These are phyloP conservation scores for Trinectes maculatus DNA, from an alignment of 2,113 vertebrate species.

Conservation along the genomic window DNA sequence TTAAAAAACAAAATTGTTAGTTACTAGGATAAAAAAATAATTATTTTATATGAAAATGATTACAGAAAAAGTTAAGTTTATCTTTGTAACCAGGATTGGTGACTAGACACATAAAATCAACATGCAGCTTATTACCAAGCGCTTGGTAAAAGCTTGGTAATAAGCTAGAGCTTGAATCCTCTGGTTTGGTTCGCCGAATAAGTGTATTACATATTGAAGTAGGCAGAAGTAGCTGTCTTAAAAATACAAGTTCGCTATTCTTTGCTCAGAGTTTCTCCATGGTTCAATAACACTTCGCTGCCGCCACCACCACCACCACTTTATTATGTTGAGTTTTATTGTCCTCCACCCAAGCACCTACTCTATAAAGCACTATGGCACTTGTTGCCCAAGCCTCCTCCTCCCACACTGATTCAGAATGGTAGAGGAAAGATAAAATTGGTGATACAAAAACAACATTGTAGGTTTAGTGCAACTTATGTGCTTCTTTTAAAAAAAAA, in stretches of 20 bases:
- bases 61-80: neutral
- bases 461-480: neutral
- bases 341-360: conserved; percentile 40
- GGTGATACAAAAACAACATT: neutral
- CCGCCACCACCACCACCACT: conserved; percentile 15
- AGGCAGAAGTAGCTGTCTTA: conserved; percentile 2
- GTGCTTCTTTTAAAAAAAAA: neutral
- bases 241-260: neutral
- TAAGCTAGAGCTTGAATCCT: conserved; percentile 4
- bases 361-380: conserved; percentile 25
- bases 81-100: neutral
- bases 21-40: too few species aligned
- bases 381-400: conserved; percentile 49
- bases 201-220: conserved; percentile 10
- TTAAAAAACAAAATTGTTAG: neutral
- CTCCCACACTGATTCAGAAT: conserved; percentile 38
- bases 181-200: neutral
- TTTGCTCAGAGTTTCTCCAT: conserved; percentile 1
- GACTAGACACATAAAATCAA: neutral
- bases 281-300: conserved; percentile 43
- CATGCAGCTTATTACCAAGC: neutral
- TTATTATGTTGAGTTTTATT: conserved; percentile 40
- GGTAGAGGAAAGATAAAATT: conserved; percentile 21
- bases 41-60: neutral
- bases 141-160: neutral